Base-by-base conservation (phyloP, 1,140 invertebrate genomes). In the Diabrotica virgifera region DNA sequence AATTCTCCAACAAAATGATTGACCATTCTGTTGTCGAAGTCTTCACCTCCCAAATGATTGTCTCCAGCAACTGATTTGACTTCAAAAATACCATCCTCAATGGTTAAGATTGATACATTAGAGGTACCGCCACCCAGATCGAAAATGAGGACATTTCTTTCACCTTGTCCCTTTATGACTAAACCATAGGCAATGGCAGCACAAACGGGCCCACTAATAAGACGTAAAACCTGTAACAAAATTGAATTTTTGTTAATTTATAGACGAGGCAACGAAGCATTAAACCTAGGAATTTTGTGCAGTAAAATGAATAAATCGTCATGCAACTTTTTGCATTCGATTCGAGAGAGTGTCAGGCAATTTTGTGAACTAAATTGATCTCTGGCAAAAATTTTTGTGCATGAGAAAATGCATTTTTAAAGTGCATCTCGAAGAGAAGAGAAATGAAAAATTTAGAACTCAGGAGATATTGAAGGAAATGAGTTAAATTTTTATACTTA, bases 151-250 rank as follows among this genome's bases (percentile, higher is more conserved):
- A 94, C 91, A 73, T 94, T 94, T 54, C 90, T 85, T 82, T 96
- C 93, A 73, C 89, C 90, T 59, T 84, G 84, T 66, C 90, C 93
- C 81, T 97, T 98, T 81, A 99, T 99, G 85, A 99, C 97, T 62
- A 99, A 85, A 81, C 97, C 97, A 81, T 99, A 99, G 53, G 97
- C 97, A 84, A 99, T 99, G 73, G 97, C 97, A 69, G 97, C 97
- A 68, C 97, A 97, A 63, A 97, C 99, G 51, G 97, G 97, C 82
- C 99, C 97, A 74, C 94, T 94, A 76, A 94, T 94, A 73, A 94
- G 94, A 82, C 93, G 87, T 72, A 96, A 83, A 80, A 72, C 87
- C 87, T 96, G 94, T 10, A 46, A 46, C n/a, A 10, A 46, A 10
- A 46, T 46, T 5, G n/a, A 46, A 46, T 46, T n/a, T n/a, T 24